These are phyloP conservation scores for Drepana falcataria DNA, from an alignment of 2,888 invertebrate genomes.

Conservation along the genomic window DNA sequence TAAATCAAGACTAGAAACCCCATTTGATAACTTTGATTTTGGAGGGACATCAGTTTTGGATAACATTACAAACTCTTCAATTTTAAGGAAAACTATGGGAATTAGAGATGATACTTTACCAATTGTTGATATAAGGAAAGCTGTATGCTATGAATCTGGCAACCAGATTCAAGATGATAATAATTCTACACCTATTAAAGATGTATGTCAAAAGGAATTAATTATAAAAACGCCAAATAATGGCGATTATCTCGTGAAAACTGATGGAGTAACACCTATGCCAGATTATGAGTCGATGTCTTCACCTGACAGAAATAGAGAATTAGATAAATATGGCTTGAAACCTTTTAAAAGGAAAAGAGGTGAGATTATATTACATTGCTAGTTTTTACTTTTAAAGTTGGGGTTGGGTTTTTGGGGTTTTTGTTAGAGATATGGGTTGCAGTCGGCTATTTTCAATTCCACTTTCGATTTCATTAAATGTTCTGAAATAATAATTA, in stretches of 20 bases:
- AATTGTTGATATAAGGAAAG: constrained; percentile 25
- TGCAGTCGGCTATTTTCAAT: no score
- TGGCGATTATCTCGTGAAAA: constrained; percentile 72
- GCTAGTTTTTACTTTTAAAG: neutral
- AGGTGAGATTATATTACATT: constrained; percentile 39
- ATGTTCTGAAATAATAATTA: no score
- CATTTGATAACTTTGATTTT: constrained; percentile 31
- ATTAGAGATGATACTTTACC: constrained; percentile 37
- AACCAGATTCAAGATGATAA: constrained; percentile 6
- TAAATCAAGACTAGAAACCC: constrained; percentile 33
- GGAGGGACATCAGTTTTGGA: constrained; percentile 42
- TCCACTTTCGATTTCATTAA: no score
- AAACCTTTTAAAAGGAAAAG: constrained; percentile 82
- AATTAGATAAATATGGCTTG: constrained; percentile 81
- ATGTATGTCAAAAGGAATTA: constrained; percentile 11
- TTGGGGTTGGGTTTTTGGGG: neutral
- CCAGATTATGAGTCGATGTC: constrained; percentile 77
- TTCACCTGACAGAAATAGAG: constrained; percentile 75
- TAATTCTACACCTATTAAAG: constrained; percentile 22
- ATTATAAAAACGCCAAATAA: constrained; percentile 53
- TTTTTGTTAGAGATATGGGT: neutral
- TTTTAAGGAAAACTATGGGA: no score
- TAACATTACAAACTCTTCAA: constrained; percentile 18
- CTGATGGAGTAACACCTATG: constrained; percentile 77
- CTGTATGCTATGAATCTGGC: constrained; percentile 1